Base-by-base conservation (phyloP, 2,888 invertebrate species). In the Tenthredo scrophulariae region DNA sequence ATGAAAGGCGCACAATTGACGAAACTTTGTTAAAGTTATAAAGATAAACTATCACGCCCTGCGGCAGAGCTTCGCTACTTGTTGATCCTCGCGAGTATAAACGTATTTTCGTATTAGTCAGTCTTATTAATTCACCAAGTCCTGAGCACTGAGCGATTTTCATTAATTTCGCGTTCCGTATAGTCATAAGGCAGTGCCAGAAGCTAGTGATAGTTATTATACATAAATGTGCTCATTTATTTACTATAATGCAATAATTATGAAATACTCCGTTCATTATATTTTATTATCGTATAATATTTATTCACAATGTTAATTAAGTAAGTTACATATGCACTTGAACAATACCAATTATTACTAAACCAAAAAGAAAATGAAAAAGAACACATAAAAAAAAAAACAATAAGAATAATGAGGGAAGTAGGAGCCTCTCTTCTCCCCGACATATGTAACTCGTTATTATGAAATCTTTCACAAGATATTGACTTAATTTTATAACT, bases 301-400 rank as follows among this genome's bases (percentile, higher is more conserved):
- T 77, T 54, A 77, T 77, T 54, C 77, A 29, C 29, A 33, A 50
- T 77, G 33, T 29, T 54, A 77, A 77, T 77, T 54, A 54, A 77
- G 46, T 29, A 54, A 54, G 54, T 77, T 54, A 33, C 77, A 26
- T 46, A 46, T 58, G 79, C 58, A 58, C 54, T 79, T 37, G 79
- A 85, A 85, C 85, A 82, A 82, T 85, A 85, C 85, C 85, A 85
- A 85, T 85, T 85, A 85, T 70, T 50, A 40, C 46, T 22, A 72
- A 72, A 79, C 85, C 79, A 85, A 85, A 85, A 82, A 67, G 4
- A 29, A 84, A 65, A 43, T 15, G 15, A 40, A 84, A 40, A 43
- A 18, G 26, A 3, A 26, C 43, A 2, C 2, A 29, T n/a, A 67
- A 54, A 13, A 26, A 15, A 22, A 13, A 54, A 79, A 2, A 62